Evolutionary conservation across 2,888 invertebrate species (phyloP).

Genomic region (Trachelus troglodyta): DNA sequence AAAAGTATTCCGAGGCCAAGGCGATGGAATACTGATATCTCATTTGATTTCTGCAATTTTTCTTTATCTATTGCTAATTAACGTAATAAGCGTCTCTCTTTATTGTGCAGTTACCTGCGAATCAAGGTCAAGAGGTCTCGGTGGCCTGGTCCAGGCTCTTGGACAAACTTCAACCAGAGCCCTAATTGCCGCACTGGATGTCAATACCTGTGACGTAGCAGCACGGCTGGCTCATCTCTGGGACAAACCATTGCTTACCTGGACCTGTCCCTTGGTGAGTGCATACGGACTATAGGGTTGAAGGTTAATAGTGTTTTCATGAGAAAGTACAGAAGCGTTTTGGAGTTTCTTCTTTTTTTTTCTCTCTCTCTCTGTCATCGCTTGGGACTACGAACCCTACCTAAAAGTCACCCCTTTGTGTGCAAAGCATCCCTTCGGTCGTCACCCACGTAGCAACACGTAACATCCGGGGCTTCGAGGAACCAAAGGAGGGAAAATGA

Average conservation of each 20-base stretch:
- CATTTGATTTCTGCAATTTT: background rate
- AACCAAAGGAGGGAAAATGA: too few species aligned
- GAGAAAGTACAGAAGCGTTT: too few species aligned
- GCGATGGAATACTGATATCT: background rate
- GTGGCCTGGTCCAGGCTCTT: conserved; percentile 66
- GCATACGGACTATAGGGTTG: background rate
- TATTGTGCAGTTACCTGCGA: conserved; percentile 68
- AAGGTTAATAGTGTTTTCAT: too few species aligned
- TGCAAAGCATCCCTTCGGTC: too few species aligned
- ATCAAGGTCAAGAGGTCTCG: conserved; percentile 63
- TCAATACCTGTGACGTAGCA: conserved; percentile 68
- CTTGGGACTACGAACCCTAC: too few species aligned
- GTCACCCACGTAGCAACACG: too few species aligned
- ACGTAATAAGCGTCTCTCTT: conserved; percentile 11
- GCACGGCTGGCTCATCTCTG: conserved; percentile 68
- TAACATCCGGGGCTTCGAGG: too few species aligned
- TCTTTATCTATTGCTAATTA: conserved; percentile 2
- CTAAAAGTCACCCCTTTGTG: too few species aligned
- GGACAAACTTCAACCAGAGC: conserved; percentile 63
- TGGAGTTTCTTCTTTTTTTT: too few species aligned
- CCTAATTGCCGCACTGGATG: conserved; percentile 68
- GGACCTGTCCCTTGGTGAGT: conserved; percentile 71
- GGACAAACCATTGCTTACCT: conserved; percentile 68
- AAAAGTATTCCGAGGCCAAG: background rate
- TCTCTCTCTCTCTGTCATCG: too few species aligned